Conservation (phyloP, 2,888 invertebrate genomes). For the Acrobasis suavella region DNA sequence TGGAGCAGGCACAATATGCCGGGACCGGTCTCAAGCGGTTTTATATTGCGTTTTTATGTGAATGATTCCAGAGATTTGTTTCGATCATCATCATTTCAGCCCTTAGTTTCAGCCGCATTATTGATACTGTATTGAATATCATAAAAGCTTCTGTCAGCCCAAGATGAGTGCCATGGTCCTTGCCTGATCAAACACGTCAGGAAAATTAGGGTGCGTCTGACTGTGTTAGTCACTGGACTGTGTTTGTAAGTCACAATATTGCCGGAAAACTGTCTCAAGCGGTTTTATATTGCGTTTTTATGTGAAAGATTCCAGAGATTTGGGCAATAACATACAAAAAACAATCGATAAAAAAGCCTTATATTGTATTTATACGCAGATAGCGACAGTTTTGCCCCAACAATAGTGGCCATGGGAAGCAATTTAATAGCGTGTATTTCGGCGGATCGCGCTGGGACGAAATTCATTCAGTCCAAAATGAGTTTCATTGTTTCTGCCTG, state of each 20-base stretch:
- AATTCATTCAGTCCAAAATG: conserved; percentile 76
- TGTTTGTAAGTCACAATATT: conserved; percentile 34
- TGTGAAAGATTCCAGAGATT: neutral
- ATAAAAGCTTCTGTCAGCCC: no score
- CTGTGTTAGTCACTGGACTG: conserved; percentile 64
- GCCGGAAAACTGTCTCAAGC: neutral
- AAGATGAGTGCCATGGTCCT: no score
- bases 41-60: neutral
- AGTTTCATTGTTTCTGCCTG: conserved; percentile 70
- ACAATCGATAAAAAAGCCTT: no score
- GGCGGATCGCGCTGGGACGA: conserved; percentile 67
- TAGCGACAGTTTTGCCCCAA: conserved; percentile 20
- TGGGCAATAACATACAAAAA: no score
- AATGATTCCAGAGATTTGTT: neutral
- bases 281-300: neutral
- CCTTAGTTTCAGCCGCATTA: no score
- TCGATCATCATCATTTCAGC: no score
- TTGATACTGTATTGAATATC: no score
- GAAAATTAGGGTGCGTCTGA: conserved; percentile 60
- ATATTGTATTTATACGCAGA: conserved; percentile 1
- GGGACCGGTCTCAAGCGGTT: neutral
- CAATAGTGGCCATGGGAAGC: conserved; percentile 40
- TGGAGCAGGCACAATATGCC: conserved; percentile 47
- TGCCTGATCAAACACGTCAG: no score
- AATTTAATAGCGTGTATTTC: conserved; percentile 71